Conservation (phyloP, 2,113 vertebrate genomes). For the Axis porcinus region DNA sequence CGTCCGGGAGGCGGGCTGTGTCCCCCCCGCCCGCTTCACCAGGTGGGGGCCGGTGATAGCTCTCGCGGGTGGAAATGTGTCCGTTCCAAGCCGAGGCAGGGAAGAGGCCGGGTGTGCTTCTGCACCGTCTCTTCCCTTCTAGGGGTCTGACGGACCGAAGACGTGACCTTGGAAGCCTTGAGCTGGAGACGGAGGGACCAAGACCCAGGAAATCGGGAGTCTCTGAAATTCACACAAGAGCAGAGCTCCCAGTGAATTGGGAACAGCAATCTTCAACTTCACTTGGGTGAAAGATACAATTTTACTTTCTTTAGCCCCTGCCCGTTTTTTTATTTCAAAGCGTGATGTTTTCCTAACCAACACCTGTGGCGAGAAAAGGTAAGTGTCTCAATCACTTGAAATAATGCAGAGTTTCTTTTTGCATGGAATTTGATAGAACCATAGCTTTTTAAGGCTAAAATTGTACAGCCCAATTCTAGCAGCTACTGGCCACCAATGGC, state of each 20-base stretch:
- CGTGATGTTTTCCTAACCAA: background rate
- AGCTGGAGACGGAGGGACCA: background rate
- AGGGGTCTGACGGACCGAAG: background rate
- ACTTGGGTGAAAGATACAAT: background rate
- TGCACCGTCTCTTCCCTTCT: background rate
- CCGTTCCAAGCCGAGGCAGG: background rate
- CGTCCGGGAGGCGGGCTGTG: background rate
- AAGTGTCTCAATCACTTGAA: background rate
- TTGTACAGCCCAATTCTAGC: background rate
- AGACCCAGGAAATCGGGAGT: background rate
- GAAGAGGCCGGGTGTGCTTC: background rate
- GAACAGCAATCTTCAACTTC: background rate
- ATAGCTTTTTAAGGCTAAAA: background rate
- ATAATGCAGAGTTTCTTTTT: background rate
- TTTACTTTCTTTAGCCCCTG: background rate
- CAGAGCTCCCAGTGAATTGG: background rate
- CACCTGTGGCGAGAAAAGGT: background rate
- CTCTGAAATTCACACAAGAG: background rate
- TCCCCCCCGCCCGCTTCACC: rapidly evolving
- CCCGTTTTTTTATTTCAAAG: background rate
- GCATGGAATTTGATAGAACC: background rate
- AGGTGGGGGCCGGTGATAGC: background rate
- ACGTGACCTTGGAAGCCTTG: background rate
- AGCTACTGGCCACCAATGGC: background rate
- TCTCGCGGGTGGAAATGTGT: background rate